These are phyloP conservation scores for Hylaeus anthracinus DNA, from an alignment of 1,140 invertebrate genomes.

Conservation along the genomic window DNA sequence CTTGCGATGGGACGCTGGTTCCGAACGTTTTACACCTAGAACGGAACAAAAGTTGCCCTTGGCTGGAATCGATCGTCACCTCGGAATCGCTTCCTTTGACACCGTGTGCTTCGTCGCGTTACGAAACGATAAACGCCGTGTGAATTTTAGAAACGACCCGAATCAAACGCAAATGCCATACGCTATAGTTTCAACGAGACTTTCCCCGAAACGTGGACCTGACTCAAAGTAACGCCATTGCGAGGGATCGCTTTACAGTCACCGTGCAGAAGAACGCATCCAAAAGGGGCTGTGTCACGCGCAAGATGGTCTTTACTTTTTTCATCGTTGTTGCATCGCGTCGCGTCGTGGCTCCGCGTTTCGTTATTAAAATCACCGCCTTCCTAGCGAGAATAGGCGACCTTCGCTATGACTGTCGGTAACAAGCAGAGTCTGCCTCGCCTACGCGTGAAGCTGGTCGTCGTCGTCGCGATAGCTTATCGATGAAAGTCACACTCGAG, in stretches of 20 bases:
- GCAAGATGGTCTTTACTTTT: background rate
- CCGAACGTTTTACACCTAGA: no score
- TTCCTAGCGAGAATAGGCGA: no score
- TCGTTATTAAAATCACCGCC: background rate
- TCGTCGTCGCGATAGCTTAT: background rate
- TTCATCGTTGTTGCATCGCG: background rate
- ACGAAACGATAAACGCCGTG: no score
- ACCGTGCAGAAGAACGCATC: background rate
- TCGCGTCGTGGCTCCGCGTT: background rate
- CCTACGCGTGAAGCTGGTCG: no score
- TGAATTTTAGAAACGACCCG: no score
- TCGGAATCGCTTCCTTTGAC: no score
- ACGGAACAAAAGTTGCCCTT: no score
- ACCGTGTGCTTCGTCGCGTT: no score
- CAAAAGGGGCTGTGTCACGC: background rate
- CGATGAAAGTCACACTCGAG: constrained; percentile 8
- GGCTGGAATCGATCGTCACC: no score
- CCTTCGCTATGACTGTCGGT: no score
- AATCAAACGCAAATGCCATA: no score
- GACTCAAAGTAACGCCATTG: background rate
- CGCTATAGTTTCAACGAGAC: background rate
- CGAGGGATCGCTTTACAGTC: background rate
- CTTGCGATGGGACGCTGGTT: background rate
- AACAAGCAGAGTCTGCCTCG: no score
- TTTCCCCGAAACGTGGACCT: background rate